Conservation (phyloP, 2,113 vertebrate genomes). For the Sigmodon hispidus region DNA sequence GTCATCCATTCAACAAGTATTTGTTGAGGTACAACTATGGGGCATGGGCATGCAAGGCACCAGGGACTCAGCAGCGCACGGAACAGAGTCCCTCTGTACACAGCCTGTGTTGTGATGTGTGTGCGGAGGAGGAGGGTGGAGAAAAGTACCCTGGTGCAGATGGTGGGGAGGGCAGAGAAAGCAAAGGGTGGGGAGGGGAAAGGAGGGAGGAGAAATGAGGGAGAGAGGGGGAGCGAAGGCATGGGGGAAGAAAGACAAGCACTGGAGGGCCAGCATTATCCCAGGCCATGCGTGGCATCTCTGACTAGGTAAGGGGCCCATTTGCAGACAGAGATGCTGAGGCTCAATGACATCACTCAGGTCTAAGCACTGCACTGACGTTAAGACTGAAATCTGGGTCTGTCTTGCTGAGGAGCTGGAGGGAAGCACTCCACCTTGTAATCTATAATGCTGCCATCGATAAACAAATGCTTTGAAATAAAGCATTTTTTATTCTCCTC, state of each 20-base stretch:
- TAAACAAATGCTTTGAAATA: background rate
- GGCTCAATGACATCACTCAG: background rate
- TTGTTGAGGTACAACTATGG: background rate
- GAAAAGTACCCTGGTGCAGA: background rate
- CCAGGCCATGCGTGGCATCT: background rate
- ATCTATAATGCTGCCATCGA: background rate
- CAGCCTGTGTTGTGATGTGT: background rate
- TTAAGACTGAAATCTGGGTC: background rate
- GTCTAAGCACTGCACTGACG: background rate
- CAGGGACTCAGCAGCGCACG: background rate
- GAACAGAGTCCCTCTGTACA: background rate
- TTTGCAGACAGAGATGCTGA: background rate
- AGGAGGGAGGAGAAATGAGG: background rate
- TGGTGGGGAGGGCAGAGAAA: background rate
- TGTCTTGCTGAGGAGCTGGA: background rate
- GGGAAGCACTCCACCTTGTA: no score
- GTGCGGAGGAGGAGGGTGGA: background rate
- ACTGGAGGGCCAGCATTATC: no score
- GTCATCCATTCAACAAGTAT: background rate
- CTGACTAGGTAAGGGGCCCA: background rate
- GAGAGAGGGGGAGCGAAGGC: no score
- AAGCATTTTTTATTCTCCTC: background rate
- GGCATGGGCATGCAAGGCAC: background rate
- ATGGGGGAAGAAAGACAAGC: background rate
- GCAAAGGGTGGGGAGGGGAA: background rate